These are phyloP conservation scores for Jaculus jaculus DNA, from an alignment of 2,113 vertebrate species.

Conservation along the genomic window DNA sequence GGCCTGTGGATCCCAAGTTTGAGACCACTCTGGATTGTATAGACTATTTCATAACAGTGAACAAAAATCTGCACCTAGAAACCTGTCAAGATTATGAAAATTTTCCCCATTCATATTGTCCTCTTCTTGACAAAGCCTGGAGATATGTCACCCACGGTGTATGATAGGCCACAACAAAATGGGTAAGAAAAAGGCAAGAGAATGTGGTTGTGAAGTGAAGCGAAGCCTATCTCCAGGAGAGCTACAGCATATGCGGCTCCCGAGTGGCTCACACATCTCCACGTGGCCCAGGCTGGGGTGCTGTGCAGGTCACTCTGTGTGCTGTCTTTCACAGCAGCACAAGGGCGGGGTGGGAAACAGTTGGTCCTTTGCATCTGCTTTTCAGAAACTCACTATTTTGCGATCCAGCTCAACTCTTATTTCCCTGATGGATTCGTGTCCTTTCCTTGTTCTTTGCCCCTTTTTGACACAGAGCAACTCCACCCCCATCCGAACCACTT, in stretches of 20 bases:
- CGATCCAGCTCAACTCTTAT: constrained; percentile 48
- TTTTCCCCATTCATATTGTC: background rate
- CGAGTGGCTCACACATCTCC: background rate
- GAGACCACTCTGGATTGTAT: background rate
- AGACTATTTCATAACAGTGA: background rate
- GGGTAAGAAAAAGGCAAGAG: background rate
- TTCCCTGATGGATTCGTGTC: constrained; percentile 79
- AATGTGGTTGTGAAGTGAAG: background rate
- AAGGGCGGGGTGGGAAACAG: background rate
- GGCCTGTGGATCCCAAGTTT: background rate
- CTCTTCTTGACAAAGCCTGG: background rate
- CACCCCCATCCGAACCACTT: constrained; percentile 76
- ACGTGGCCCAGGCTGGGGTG: background rate
- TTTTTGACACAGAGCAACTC: constrained; percentile 83
- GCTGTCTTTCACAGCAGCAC: background rate
- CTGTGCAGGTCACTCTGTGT: constrained; percentile 13
- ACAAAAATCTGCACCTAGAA: background rate
- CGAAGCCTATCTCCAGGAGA: background rate
- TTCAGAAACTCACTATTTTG: constrained; percentile 31
- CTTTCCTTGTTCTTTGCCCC: constrained; percentile 82
- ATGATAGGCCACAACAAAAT: background rate
- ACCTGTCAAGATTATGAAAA: background rate
- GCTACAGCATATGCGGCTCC: background rate
- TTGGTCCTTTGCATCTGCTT: constrained; percentile 49
- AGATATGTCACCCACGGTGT: accelerated